Evolutionary conservation across 2,113 vertebrate genomes (phyloP).

Genomic region (Anolis carolinensis): DNA sequence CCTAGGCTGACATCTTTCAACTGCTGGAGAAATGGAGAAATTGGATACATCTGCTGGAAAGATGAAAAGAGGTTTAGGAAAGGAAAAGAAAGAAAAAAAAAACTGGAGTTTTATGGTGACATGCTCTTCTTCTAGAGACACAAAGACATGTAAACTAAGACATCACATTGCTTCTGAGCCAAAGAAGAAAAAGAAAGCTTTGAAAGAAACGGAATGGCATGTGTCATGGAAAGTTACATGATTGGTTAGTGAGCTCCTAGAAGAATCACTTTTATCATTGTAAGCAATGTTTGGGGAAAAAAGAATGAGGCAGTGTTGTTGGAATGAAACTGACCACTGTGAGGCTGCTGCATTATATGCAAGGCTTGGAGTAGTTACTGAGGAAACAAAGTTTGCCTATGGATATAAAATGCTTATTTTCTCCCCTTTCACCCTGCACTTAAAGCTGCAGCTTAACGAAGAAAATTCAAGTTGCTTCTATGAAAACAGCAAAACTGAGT

Average conservation of each 20-base stretch:
- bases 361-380: constrained; percentile 80
- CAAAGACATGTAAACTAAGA: constrained; percentile 82
- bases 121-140: constrained; percentile 75
- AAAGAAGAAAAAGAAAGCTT: constrained; percentile 63
- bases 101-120: constrained; percentile 71
- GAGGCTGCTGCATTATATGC: constrained; percentile 85
- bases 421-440: constrained; percentile 55
- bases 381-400: constrained; percentile 60
- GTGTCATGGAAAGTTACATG: constrained; percentile 77
- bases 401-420: constrained; percentile 56
- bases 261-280: constrained; percentile 70
- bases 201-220: constrained; percentile 79
- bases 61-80: constrained; percentile 71
- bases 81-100: constrained; percentile 26
- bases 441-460: constrained; percentile 83
- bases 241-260: constrained; percentile 78
- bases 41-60: constrained; percentile 75
- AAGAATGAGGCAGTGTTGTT: constrained; percentile 78
- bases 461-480: constrained; percentile 72
- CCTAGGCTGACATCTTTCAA: constrained; percentile 71
- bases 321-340: constrained; percentile 86
- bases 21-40: constrained; percentile 76
- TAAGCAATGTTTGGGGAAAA: constrained; percentile 80
- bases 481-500: constrained; percentile 46
- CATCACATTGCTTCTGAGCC: constrained; percentile 80